Evolutionary conservation across 2,888 invertebrate species (phyloP), one percentile per base, ranked within the genome.

Genomic region (Merodon equestris): DNA sequence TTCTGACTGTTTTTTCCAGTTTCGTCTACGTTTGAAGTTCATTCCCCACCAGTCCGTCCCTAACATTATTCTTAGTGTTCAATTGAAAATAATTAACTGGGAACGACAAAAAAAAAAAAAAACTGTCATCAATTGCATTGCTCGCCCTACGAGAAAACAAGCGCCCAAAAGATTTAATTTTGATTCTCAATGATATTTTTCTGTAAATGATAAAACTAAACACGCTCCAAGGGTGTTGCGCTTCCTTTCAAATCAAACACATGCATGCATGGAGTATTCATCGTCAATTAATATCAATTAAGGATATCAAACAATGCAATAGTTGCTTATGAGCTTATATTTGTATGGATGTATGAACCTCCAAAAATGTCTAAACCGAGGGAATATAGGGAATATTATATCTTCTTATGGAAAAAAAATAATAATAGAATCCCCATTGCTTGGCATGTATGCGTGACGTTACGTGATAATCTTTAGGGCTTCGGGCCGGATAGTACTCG

Each of bases 271-370:
- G 60, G 63, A 74, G 54, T 60, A 68, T 64, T 70, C 60, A 60
- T 45, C 58, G 56, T 74, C 74, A 79, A 79, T 79, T 79, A 79
- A 79, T 79, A 60, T 74, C 79, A 79, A 79, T 79, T 79, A 70
- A 79, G 79, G 70, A 68, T 60, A 58, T 63, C 40, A 61, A 71
- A 56, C 27, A 27, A 27, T 27, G 27, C 27, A 27, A 27, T 27
- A 27, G 27, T 27, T 7, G 7, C 27, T 27, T 7, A 27, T 27
- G 27, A 27, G 27, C 27, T 27, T 27, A 27, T n/a, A n/a, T n/a
- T n/a, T n/a, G n/a, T n/a, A n/a, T n/a, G n/a, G n/a, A n/a, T 27
- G 27, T 27, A 27, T 27, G 27, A 27, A 27, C 27, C 7, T 27
- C 27, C 27, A 27, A 27, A 61, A 17, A 42, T 40, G 40, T n/a